Conservation (phyloP, 2,113 vertebrate species). For the Solea solea region DNA sequence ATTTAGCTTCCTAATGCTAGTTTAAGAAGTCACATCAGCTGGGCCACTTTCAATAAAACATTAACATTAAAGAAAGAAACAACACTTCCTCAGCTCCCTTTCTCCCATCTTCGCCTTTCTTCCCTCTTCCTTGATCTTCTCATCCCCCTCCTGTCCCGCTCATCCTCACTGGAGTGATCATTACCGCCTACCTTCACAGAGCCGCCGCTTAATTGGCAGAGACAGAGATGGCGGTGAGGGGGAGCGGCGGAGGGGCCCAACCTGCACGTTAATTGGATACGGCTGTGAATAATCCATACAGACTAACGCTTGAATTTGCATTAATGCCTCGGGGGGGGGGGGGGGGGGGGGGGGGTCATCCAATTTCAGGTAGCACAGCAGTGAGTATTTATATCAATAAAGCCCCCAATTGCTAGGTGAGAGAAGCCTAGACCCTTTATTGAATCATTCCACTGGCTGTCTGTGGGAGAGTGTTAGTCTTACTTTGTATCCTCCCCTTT, state of each 20-base stretch:
- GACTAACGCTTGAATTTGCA: conserved; percentile 75
- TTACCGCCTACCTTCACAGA: conserved; percentile 60
- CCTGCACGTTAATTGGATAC: conserved; percentile 76
- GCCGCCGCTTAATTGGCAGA: conserved; percentile 67
- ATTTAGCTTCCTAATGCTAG: conserved; percentile 43
- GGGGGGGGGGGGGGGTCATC: conserved; percentile 39
- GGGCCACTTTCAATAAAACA: conserved; percentile 41
- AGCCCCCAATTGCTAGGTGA: conserved; percentile 44
- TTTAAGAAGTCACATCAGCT: conserved; percentile 47
- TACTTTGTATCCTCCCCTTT: conserved; percentile 32
- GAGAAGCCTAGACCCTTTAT: conserved; percentile 51
- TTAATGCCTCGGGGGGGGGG: conserved; percentile 63
- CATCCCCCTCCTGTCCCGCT: conserved; percentile 12
- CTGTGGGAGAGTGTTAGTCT: conserved; percentile 31
- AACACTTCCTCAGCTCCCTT: not conserved
- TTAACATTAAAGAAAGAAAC: conserved; percentile 25
- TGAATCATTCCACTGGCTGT: conserved; percentile 54
- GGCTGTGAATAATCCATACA: conserved; percentile 79
- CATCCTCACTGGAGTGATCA: conserved; percentile 53
- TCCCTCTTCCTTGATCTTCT: not conserved
- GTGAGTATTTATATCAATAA: conserved; percentile 73
- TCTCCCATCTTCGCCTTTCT: not conserved
- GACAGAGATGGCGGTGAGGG: conserved; percentile 63
- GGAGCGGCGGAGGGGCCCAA: conserved; percentile 42
- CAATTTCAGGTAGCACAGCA: conserved; percentile 54